Percentiles rank a stretch among this genome's conserved stretches.
Conservation (phyloP, 2,888 invertebrate genomes). For the Rotaria macrura region DNA sequence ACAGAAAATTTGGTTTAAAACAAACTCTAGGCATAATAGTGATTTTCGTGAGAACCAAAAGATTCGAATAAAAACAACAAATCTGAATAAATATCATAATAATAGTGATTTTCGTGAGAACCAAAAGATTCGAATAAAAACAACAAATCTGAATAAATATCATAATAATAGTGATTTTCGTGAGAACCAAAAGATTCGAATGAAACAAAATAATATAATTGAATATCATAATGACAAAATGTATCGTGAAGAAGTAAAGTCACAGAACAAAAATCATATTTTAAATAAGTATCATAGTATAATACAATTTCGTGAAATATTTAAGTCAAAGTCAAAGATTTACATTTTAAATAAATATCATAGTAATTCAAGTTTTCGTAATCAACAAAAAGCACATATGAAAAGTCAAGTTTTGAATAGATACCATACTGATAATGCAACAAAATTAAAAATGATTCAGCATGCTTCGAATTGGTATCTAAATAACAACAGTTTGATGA, state of each 20-base stretch:
- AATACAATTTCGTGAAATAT: neutral
- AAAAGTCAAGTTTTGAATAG: neutral
- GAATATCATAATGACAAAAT: neutral
- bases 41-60: neutral
- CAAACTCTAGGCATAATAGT: too few species aligned
- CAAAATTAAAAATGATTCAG: neutral
- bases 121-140: neutral
- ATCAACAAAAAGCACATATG: neutral
- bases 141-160: neutral
- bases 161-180: neutral
- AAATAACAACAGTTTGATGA: too few species aligned
- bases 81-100: neutral
- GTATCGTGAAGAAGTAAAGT: neutral
- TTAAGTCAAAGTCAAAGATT: neutral
- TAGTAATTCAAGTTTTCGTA: neutral
- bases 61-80: neutral
- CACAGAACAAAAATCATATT: neutral
- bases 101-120: neutral
- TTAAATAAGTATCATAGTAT: neutral
- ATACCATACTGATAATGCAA: neutral
- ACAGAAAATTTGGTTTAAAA: neutral
- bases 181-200: neutral
- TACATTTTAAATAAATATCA: neutral
- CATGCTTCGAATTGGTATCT: neutral
- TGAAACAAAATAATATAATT: neutral